Evolutionary conservation across 1,140 invertebrate genomes (phyloP).

Genomic region (Cotesia vestalis): DNA sequence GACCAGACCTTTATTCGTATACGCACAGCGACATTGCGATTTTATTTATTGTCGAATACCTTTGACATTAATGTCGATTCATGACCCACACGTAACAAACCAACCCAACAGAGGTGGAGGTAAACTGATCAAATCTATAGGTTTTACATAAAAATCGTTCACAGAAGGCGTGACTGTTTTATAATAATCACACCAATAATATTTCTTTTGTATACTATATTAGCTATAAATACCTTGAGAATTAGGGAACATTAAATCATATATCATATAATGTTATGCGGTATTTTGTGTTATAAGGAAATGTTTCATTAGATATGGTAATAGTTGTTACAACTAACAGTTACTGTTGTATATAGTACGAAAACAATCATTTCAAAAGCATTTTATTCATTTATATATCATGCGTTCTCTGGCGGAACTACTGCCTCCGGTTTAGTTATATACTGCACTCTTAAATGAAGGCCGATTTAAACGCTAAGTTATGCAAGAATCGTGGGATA

Average conservation of each 20-base stretch:
- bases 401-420: conserved; percentile 6
- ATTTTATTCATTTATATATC: conserved; percentile 4
- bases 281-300: too few relatives aligned
- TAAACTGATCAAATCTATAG: background rate
- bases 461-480: conserved; percentile 44
- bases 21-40: conserved; percentile 26
- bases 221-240: too few relatives aligned
- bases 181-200: too few relatives aligned
- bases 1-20: background rate
- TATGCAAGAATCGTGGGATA: conserved; percentile 53
- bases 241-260: too few relatives aligned
- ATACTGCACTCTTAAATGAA: conserved; percentile 27
- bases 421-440: conserved; percentile 1
- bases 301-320: too few relatives aligned
- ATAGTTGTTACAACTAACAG: too few relatives aligned
- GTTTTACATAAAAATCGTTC: background rate
- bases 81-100: background rate
- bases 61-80: conserved; percentile 30
- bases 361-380: conserved; percentile 2
- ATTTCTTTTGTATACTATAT: too few relatives aligned
- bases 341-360: too few relatives aligned
- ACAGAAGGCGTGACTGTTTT: background rate
- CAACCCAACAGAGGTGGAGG: background rate
- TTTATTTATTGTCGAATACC: conserved; percentile 22
- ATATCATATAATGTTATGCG: too few relatives aligned